These are phyloP conservation scores for Eurois occulta DNA, from an alignment of 2,888 invertebrate species.

Conservation along the genomic window DNA sequence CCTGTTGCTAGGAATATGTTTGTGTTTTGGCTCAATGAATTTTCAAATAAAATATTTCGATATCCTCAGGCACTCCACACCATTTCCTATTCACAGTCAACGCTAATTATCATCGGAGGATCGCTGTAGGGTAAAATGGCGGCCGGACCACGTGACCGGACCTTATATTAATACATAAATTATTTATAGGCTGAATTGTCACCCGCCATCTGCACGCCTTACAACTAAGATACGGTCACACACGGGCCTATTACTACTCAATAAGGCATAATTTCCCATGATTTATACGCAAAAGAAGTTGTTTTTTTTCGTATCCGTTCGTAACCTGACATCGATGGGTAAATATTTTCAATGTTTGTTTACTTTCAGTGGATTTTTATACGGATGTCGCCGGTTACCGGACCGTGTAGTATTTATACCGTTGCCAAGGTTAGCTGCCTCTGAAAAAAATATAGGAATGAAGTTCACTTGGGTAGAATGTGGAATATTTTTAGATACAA, in stretches of 20 bases:
- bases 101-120: conserved; percentile 72
- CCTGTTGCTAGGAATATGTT: too few relatives aligned
- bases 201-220: conserved; percentile 70
- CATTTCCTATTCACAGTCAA: conserved; percentile 58
- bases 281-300: conserved; percentile 1
- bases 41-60: conserved; percentile 18
- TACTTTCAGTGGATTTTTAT: conserved; percentile 60
- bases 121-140: conserved; percentile 71
- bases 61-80: conserved; percentile 50
- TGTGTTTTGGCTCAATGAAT: conserved; percentile 1
- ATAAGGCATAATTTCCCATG: conserved; percentile 48
- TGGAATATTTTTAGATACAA: conserved; percentile 30
- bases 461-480: conserved; percentile 7
- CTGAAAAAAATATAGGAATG: conserved; percentile 56
- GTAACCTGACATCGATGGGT: conserved; percentile 58
- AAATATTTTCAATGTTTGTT: conserved; percentile 70
- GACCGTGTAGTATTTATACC: conserved; percentile 61
- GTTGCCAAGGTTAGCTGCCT: conserved; percentile 53
- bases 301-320: conserved; percentile 37
- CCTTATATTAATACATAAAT: conserved; percentile 74
- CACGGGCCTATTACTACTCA: conserved; percentile 16
- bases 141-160: conserved; percentile 73
- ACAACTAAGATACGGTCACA: conserved; percentile 39
- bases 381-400: conserved; percentile 63
- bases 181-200: conserved; percentile 76